Evolutionary conservation across 2,888 invertebrate species (phyloP).

Genomic region (Torymus tubicola): DNA sequence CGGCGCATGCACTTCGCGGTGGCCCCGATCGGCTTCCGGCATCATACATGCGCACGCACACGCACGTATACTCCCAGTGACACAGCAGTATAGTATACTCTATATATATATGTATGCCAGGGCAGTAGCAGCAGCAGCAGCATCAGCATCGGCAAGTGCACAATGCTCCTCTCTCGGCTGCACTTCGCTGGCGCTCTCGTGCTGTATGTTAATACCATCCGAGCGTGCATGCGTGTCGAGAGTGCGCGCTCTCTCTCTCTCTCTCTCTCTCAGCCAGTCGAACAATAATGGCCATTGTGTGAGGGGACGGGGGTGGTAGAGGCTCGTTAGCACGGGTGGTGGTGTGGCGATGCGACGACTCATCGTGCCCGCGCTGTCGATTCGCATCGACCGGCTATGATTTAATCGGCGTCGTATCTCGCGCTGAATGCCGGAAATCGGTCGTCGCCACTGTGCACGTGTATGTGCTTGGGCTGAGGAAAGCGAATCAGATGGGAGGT

Average conservation of each 20-base stretch:
- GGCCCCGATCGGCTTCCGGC: neutral
- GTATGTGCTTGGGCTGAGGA: too few relatives aligned
- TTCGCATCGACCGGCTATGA: slow-evolving; percentile 42
- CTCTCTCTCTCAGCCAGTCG: slow-evolving; percentile 48
- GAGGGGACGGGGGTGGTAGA: slow-evolving; percentile 5
- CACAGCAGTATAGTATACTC: too few relatives aligned
- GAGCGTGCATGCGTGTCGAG: too few relatives aligned
- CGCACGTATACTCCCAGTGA: too few relatives aligned
- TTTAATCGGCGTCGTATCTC: slow-evolving; percentile 27
- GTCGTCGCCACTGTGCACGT: neutral
- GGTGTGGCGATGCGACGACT: slow-evolving; percentile 35
- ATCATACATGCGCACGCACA: neutral
- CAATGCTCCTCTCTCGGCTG: slow-evolving; percentile 3
- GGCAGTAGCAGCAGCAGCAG: neutral
- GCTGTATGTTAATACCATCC: too few relatives aligned
- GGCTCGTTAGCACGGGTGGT: slow-evolving; percentile 65
- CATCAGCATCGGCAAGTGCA: slow-evolving; percentile 10
- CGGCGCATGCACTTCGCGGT: neutral
- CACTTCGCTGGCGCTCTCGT: neutral
- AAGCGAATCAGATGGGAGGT: too few relatives aligned
- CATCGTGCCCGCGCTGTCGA: slow-evolving; percentile 17
- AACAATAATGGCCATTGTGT: slow-evolving; percentile 67
- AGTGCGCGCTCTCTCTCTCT: too few relatives aligned
- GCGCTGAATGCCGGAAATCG: slow-evolving; percentile 58
- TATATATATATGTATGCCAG: too few relatives aligned